Base-by-base conservation (phyloP, 2,797 vertebrate species). In the Glyptemys insculpta region DNA sequence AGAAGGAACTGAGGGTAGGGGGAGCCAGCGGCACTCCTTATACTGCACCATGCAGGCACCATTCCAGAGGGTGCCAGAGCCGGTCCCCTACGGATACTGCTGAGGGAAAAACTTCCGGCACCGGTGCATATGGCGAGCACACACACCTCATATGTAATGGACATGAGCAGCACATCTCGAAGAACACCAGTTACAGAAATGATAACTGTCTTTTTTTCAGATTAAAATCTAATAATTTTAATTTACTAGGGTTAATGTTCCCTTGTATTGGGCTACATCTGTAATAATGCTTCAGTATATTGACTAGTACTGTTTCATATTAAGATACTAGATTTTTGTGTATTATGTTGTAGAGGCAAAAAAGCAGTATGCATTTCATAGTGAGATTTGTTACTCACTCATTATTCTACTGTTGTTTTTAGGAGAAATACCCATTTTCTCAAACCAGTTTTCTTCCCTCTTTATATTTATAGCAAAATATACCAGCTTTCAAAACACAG, bases 191-290 rank as follows among this genome's bases (percentile, higher is more conserved):
- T 53, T 53, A 53, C 52, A 19, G 52, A 53, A 53, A 53, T 19
- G 52, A 16, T 3, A 53, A 53, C 52, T 53, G 18, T 53, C 52
- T 90, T 91, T 90, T 91, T 81, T 29, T 94, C 37, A 74, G 49
- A 92, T 83, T 86, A 95, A 95, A 94, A 79, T 91, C 29, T 78
- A 91, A 52, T 83, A 85, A 94, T 86, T 34, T 37, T 54, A 82
- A 31, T 8, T 83, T 82, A 44, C 41, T 91, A 76, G 57, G 19
- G 31, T 0, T 0, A 47, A 15, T 85, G 87, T 88, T 14, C 72
- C 31, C 23, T 41, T 44, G 4, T n/a, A 53, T 29, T 9, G 81
- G 74, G 29, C 15, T 88, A 41, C n/a, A 23, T 78, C 78, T 94
- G 76, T 52, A 89, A 23, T 81, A 72, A 14, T 85, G 16, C 41